Percentiles rank a stretch among this genome's conserved stretches.
These are phyloP conservation scores for Vanessa atalanta DNA, from an alignment of 1,140 invertebrate genomes.

Conservation along the genomic window DNA sequence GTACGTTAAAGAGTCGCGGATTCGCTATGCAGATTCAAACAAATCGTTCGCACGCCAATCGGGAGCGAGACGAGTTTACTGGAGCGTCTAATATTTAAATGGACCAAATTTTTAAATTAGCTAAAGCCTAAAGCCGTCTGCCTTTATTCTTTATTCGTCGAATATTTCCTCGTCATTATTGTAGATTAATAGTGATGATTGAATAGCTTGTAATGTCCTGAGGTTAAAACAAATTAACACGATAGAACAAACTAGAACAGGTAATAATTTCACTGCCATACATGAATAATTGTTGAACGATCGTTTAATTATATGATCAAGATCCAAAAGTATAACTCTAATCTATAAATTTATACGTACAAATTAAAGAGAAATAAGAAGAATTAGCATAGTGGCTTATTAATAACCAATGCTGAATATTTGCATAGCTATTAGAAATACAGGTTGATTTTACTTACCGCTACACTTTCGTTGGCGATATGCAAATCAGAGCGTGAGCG, in stretches of 20 bases:
- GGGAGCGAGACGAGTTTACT: constrained; percentile 63
- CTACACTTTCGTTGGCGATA: constrained; percentile 71
- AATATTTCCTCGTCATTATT: constrained; percentile 46
- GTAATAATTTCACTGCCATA: neutral
- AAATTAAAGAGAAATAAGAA: constrained; percentile 21
- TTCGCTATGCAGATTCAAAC: constrained; percentile 56
- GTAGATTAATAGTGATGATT: constrained; percentile 43
- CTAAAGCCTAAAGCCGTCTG: constrained; percentile 12
- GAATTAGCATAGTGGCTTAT: constrained; percentile 26
- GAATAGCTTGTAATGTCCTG: constrained; percentile 7
- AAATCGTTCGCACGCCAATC: constrained; percentile 71
- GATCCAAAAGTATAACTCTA: neutral
- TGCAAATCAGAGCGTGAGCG: constrained; percentile 73
- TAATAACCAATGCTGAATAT: constrained; percentile 41
- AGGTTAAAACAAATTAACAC: neutral
- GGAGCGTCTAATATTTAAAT: constrained; percentile 70
- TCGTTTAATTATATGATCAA: neutral
- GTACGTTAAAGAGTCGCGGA: constrained; percentile 54
- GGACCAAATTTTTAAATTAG: constrained; percentile 50
- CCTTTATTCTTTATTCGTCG: constrained; percentile 37
- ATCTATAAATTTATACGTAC: constrained; percentile 12
- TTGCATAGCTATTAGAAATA: constrained; percentile 52
- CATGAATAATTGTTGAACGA: neutral
- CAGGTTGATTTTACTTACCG: constrained; percentile 55
- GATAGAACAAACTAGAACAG: neutral